These are phyloP conservation scores for Leptoclinus maculatus DNA, from an alignment of 2,797 vertebrate genomes.

Conservation along the genomic window DNA sequence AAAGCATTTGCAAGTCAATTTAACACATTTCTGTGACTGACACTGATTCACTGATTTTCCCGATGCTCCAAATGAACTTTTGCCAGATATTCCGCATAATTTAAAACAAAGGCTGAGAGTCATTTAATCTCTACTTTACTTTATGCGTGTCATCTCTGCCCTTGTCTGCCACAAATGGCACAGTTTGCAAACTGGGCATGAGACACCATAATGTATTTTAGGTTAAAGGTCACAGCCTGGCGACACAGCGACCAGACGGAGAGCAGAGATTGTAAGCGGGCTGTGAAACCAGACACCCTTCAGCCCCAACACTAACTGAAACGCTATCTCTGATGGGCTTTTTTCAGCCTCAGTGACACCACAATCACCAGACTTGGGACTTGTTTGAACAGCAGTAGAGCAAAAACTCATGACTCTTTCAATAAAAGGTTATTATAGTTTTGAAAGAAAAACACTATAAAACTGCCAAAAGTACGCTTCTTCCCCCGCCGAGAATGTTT, in stretches of 20 bases:
- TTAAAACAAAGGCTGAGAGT: background rate
- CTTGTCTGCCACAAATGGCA: constrained; percentile 5
- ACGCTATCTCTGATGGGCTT: constrained; percentile 37
- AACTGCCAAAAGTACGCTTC: background rate
- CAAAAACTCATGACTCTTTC: background rate
- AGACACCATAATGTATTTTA: constrained; percentile 55
- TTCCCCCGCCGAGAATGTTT: background rate
- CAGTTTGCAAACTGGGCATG: constrained; percentile 23
- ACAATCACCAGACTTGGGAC: constrained; percentile 28
- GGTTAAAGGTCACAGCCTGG: constrained; percentile 71
- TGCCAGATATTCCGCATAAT: background rate
- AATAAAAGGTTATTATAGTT: background rate
- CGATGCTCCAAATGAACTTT: background rate
- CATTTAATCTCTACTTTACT: background rate
- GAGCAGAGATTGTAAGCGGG: constrained; percentile 32
- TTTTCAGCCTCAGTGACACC: constrained; percentile 51
- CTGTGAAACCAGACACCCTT: constrained; percentile 66
- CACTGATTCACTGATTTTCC: background rate
- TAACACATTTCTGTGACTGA: background rate
- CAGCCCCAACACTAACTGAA: constrained; percentile 29
- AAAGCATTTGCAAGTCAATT: background rate
- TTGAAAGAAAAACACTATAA: constrained; percentile 2
- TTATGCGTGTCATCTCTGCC: constrained; percentile 3
- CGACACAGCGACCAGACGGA: constrained; percentile 65
- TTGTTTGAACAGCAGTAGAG: constrained; percentile 2